Base-by-base conservation (phyloP, 1,140 invertebrate species). In the Zaprionus tsacasi region DNA sequence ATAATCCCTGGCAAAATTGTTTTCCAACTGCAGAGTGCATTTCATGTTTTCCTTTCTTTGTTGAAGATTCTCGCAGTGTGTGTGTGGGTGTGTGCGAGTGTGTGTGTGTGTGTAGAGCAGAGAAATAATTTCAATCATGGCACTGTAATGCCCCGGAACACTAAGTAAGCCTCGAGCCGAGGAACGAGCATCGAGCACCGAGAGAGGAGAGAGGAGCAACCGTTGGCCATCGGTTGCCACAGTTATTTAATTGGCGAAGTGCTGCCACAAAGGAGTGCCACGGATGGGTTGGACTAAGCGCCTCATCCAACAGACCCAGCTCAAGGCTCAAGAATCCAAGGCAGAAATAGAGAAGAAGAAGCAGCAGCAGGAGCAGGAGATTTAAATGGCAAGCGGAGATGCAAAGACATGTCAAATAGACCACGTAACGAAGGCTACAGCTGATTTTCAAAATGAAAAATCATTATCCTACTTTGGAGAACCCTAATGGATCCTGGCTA, bases 121-220 rank as follows among this genome's bases (percentile, higher is more conserved):
- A 70, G 68, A 88, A 88, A 88, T 88, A 89, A 85, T 88, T 88
- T 88, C 83, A 88, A 89, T 88, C 83, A 89, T 89, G 75, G 78
- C 74, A 67, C 78, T 69, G 76, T 64, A 82, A 88, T 80, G 76
- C 70, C 63, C 61, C 38, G 43, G 72, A 63, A 77, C 64, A 83
- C 77, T 78, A 58, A 58, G 17, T 59, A 58, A 71, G 67, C 78
- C 66, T 59, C 17, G n/a, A n/a, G n/a, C n/a, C n/a, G n/a, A n/a
- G n/a, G n/a, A n/a, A n/a, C n/a, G n/a, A n/a, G n/a, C n/a, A n/a
- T n/a, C n/a, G n/a, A 63, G 59, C 55, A 36, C 12, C 25, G 50
- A n/a, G 35, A 21, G 45, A 10, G 15, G 40, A 59, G 17, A 2
- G n/a, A 36, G 3, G 43, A 43, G 40, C 40, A 15, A 15, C 40